Conservation (phyloP, 2,888 invertebrate species). For the Epinotia demarniana region DNA sequence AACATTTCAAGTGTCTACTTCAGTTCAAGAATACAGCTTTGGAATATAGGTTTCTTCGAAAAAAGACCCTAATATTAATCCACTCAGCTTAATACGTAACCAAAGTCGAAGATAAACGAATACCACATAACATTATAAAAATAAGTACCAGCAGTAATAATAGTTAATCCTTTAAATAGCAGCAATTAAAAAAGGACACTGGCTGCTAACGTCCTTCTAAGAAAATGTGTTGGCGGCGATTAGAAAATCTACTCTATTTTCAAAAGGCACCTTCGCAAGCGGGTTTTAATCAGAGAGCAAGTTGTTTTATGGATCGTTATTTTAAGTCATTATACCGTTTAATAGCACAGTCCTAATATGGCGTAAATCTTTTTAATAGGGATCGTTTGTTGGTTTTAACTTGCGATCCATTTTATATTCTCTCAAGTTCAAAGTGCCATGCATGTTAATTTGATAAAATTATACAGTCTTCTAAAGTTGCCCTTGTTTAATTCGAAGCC, state of each 20-base stretch:
- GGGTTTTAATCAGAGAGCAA: slow-evolving; percentile 39
- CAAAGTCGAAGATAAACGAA: neutral
- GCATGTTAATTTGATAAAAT: too few relatives aligned
- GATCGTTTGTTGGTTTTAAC: slow-evolving; percentile 41
- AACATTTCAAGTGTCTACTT: too few relatives aligned
- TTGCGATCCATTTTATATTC: neutral
- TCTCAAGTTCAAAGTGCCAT: too few relatives aligned
- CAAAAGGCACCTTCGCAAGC: neutral
- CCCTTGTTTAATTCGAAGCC: too few relatives aligned
- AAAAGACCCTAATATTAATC: too few relatives aligned
- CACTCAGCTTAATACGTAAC: too few relatives aligned
- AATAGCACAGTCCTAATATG: slow-evolving; percentile 48
- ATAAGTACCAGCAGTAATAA: neutral
- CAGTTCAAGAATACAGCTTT: too few relatives aligned
- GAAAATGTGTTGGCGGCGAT: neutral
- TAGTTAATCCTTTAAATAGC: neutral
- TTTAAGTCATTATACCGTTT: slow-evolving; percentile 50
- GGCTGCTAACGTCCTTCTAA: neutral
- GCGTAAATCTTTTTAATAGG: slow-evolving; percentile 57
- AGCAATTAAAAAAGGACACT: too few relatives aligned
- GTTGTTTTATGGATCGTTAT: slow-evolving; percentile 50
- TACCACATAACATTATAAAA: neutral
- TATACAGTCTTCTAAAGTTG: too few relatives aligned
- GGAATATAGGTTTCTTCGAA: too few relatives aligned
- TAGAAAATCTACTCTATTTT: neutral